A percentile compares a stretch with the other conserved stretches of the same genome.
These are phyloP conservation scores for Phylloscopus whistleri DNA, from an alignment of 2,113 vertebrate species.

Conservation along the genomic window DNA sequence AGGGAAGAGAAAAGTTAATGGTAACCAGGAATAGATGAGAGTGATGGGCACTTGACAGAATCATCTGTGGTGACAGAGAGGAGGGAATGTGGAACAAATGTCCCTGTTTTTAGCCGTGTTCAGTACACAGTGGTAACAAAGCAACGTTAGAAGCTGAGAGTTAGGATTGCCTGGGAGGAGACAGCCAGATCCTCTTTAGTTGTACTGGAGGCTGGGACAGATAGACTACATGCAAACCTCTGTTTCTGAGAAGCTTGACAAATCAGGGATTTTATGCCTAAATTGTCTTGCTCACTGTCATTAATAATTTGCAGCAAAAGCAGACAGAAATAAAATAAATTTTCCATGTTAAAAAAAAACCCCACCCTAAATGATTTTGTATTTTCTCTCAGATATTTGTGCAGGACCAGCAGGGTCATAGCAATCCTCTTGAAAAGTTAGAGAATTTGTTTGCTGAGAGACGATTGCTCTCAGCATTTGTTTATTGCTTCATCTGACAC, in stretches of 20 bases:
- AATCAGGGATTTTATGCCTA: not conserved
- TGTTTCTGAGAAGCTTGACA: not conserved
- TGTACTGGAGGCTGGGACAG: not conserved
- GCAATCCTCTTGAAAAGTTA: not conserved
- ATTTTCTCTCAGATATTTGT: not conserved
- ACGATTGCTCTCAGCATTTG: not conserved
- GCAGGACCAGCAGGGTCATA: not conserved
- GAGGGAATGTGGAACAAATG: not conserved
- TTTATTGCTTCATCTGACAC: slow-evolving; percentile 16
- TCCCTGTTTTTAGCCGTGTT: not conserved
- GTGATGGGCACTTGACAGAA: not conserved
- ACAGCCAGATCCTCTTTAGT: not conserved
- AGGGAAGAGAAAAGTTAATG: not conserved
- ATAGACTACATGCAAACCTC: not conserved
- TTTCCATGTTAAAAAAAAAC: not conserved
- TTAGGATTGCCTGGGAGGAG: not conserved
- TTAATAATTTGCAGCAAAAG: not conserved
- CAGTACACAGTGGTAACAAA: not conserved
- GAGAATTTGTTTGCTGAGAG: not conserved
- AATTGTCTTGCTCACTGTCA: not conserved
- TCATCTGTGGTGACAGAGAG: not conserved
- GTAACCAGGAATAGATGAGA: not conserved
- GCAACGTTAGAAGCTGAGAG: not conserved
- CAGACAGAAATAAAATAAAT: not conserved
- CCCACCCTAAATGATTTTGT: not conserved